Evolutionary conservation across 2,888 invertebrate species (phyloP).

Genomic region (Caenorhabditis sp.): DNA sequence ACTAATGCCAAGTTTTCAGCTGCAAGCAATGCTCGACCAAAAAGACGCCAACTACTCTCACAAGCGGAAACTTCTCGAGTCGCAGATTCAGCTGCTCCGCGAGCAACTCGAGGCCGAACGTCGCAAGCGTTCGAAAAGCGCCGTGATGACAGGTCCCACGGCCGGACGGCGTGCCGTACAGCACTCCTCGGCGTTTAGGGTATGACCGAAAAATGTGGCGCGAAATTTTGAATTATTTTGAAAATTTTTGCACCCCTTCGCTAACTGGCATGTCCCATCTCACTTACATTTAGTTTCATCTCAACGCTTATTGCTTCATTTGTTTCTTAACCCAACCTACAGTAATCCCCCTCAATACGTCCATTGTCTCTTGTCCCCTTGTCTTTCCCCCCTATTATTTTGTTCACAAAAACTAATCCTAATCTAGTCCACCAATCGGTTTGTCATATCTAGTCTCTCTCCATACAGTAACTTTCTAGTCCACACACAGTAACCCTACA

Average conservation of each 20-base stretch:
- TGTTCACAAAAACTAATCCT: not conserved
- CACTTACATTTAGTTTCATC: slow-evolving; percentile 20
- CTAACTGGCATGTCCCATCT: slow-evolving; percentile 18
- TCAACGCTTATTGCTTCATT: not conserved
- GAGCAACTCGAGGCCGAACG: slow-evolving; percentile 78
- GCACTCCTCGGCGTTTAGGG: slow-evolving; percentile 63
- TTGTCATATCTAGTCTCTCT: slow-evolving; percentile 39
- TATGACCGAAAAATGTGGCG: slow-evolving; percentile 55
- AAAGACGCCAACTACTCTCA: slow-evolving; percentile 73
- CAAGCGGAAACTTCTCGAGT: slow-evolving; percentile 74
- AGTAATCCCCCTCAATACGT: slow-evolving; percentile 3
- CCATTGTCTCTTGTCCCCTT: slow-evolving; percentile 18
- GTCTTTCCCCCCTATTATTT: slow-evolving; percentile 26
- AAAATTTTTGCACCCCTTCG: not conserved
- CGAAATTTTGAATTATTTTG: not conserved
- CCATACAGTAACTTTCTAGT: slow-evolving; percentile 22
- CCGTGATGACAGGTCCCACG: slow-evolving; percentile 6
- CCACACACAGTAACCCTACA: no score
- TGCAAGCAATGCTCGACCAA: slow-evolving; percentile 75
- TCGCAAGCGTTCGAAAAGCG: slow-evolving; percentile 59
- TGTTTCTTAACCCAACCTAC: not conserved
- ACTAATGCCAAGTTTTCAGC: no score
- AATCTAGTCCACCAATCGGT: not conserved
- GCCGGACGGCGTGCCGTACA: slow-evolving; percentile 42
- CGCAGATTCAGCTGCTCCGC: slow-evolving; percentile 74